Evolutionary conservation across 2,113 vertebrate genomes (phyloP), one percentile per base, ranked within the genome.

Genomic region (Phaethon lepturus): DNA sequence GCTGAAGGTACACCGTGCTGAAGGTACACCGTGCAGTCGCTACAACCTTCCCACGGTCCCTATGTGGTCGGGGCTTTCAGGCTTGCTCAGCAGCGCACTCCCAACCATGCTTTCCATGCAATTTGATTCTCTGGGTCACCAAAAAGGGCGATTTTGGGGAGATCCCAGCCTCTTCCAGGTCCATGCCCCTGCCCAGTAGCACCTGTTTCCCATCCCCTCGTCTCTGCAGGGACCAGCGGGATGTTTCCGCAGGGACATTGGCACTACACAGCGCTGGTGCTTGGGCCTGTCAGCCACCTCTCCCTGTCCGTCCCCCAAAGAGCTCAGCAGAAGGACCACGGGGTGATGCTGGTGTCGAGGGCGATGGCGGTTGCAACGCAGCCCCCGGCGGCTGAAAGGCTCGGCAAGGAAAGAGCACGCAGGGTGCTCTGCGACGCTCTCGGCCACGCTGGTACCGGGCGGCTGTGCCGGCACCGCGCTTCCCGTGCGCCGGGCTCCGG

Each of bases 401-500:
- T 3, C 11, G 13, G 38, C 28, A 10, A 63, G 77, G 71, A 58
- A 28, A 38, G 52, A 17, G 20, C 13, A 9, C 5, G 42, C 25
- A 28, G 58, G 47, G 9, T 67, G 45, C 23, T 77, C 53, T 11
- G 40, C 28, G 72, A 23, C 9, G 3, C 38, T n/a, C 53, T 2
- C 9, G 28, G 14, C 19, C 42, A 44, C 0, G 4, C 26, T 52
- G 44, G 17, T 23, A 22, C 18, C 1, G 8, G 4, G 14, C 55
- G 75, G 20, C 49, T 56, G 23, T 11, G 49, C 42, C 50, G 60
- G 45, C 42, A n/a, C 14, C 1, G 0, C 10, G 26, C 52, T 68
- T 45, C 33, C 56, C 29, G 45, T 6, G 2, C 8, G 1, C 8
- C 0, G 3, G 22, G 17, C 25, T 59, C 35, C 3, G 17, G 62